Base-by-base conservation (phyloP, 2,113 vertebrate species). In the Beaufortia kweichowensis region DNA sequence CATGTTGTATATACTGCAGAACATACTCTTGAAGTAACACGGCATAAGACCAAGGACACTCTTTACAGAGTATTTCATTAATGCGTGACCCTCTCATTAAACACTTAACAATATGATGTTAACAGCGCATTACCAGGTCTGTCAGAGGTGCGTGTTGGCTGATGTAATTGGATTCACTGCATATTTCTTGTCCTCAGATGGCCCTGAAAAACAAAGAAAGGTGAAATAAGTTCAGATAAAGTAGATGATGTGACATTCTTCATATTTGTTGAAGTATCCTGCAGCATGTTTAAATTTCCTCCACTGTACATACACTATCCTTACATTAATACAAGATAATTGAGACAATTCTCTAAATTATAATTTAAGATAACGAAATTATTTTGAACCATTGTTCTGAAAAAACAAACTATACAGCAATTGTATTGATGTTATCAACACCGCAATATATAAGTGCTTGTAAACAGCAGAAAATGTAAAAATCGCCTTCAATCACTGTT, bases 121-220 rank as follows among this genome's bases (percentile, higher is more conserved):
- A 12, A 4, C 66, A 31, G 66, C 24, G 11, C 10, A 17, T 33
- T 5, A 24, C 1, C 48, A 56, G 67, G 29, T 24, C 21, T 56
- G 19, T 55, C 46, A 8, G 15, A 7, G 35, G 35, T 39, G 6
- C 1, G 10, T 9, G 10, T 6, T 28, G 21, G 19, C 26, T 28
- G 41, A 17, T 21, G 19, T 23, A 35, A 69, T 55, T 55, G 48
- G 19, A 28, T 35, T 56, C 29, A 0, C 46, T 28, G 66, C 1
- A 5, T 48, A 2, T n/a, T n/a, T n/a, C n/a, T 23, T 33, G 6
- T 24, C 48, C 48, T 35, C 48, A 70, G 19, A 55, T 70, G 48
- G 28, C 14, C 48, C n/a, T 56, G 48, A 69, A 69, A 23, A 21
- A 12, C 41, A 53, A 53, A 56, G 29, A 70, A 35, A 70, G 48